Conservation (phyloP, 2,888 invertebrate species). For the Drosophila meridionalis region DNA sequence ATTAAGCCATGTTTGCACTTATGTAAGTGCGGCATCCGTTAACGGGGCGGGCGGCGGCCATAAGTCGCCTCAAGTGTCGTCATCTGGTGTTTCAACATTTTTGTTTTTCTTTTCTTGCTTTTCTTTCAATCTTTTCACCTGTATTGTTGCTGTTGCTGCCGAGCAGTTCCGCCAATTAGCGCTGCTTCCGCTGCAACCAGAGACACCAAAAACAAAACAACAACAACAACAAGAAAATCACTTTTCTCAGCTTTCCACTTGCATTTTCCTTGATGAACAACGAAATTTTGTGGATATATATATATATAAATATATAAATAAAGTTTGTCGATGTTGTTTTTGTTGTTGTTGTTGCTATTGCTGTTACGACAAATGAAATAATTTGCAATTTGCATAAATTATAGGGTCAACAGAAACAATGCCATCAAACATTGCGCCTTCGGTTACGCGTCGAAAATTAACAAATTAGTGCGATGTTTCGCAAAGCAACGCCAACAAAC, state of each 20-base stretch:
- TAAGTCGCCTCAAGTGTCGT: conserved; percentile 75
- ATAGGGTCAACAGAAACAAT: conserved; percentile 20
- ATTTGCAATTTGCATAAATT: conserved; percentile 74
- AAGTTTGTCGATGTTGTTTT: conserved; percentile 3
- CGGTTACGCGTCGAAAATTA: conserved; percentile 74
- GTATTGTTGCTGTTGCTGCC: conserved; percentile 33
- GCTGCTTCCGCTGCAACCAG: conserved; percentile 71
- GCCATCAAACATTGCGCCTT: conserved; percentile 69
- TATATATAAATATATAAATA: conserved; percentile 19
- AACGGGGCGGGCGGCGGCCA: conserved; percentile 67
- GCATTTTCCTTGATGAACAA: conserved; percentile 36
- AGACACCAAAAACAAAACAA: conserved; percentile 32
- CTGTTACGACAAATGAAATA: conserved; percentile 58
- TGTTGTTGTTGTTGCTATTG: conserved; percentile 6
- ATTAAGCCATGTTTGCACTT: conserved; percentile 81
- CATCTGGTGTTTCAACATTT: conserved; percentile 73
- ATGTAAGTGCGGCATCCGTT: conserved; percentile 71
- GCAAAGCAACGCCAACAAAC: conserved; percentile 72
- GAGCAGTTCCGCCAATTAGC: conserved; percentile 79
- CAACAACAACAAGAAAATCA: conserved; percentile 6
- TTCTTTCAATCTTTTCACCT: conserved; percentile 22
- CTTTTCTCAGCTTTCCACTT: conserved; percentile 67
- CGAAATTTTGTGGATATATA: conserved; percentile 19
- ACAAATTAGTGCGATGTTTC: conserved; percentile 79
- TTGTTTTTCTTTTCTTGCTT: conserved; percentile 1